phyloP scores from a whole-genome alignment of 92 coral and sea anemone species.

The Epizoanthus stellaris region DNA sequence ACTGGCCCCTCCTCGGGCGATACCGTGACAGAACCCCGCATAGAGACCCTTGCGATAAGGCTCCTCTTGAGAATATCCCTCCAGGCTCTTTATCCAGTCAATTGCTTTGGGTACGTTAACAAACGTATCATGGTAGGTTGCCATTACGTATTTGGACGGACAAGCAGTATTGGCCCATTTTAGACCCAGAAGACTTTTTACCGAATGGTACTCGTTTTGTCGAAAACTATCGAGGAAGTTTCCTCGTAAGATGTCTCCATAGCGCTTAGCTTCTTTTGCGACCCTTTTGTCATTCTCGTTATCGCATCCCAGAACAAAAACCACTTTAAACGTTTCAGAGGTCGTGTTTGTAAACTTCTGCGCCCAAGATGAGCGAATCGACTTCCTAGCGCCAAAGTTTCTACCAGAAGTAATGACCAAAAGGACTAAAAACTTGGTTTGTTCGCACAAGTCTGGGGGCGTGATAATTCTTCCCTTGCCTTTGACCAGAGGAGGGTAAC shows the following conservation, averaged over 20 bases:
- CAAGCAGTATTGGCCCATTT: slow-evolving; percentile 78
- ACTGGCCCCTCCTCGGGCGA: slow-evolving; percentile 52
- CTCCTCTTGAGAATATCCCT: slow-evolving; percentile 1
- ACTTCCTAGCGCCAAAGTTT: slow-evolving; percentile 79
- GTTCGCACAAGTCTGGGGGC: slow-evolving; percentile 51
- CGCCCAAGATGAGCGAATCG: slow-evolving; percentile 86
- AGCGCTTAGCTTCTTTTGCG: slow-evolving; percentile 63
- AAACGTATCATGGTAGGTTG: slow-evolving; percentile 69
- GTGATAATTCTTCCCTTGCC: slow-evolving; percentile 57
- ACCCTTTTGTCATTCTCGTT: slow-evolving; percentile 69
- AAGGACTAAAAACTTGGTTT: slow-evolving; percentile 59
- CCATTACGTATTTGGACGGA: slow-evolving; percentile 67
- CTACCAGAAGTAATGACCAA: slow-evolving; percentile 69
- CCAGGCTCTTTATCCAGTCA: slow-evolving; percentile 53
- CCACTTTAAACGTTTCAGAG: slow-evolving; percentile 52
- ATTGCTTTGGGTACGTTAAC: slow-evolving; percentile 71
- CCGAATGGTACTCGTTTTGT: slow-evolving; percentile 75
- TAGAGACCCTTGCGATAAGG: slow-evolving; percentile 55
- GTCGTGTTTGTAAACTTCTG: slow-evolving; percentile 31
- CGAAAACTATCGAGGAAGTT: slow-evolving; percentile 70
- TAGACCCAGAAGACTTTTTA: slow-evolving; percentile 72
- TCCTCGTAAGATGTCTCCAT: slow-evolving; percentile 77
- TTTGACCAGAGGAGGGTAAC: slow-evolving; percentile 65
- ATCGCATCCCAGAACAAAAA: slow-evolving; percentile 83
- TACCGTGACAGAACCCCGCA: slow-evolving; percentile 80